These are phyloP conservation scores for Clarias pachynema DNA, from an alignment of 2,797 vertebrate genomes.

Conservation along the genomic window DNA sequence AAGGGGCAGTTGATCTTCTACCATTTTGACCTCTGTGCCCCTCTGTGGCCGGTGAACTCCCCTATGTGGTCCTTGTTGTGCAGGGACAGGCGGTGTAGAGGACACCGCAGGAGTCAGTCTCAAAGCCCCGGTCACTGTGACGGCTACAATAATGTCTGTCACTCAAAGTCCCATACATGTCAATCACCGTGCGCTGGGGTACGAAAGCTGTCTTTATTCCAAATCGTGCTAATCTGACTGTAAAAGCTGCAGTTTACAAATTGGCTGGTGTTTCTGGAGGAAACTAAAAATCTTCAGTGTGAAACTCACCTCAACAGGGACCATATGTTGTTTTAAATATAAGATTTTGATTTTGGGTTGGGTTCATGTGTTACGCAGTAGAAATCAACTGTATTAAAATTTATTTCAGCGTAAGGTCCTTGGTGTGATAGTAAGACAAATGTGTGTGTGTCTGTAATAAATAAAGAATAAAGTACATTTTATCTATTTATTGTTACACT, in stretches of 20 bases:
- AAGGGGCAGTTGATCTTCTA: constrained; percentile 60
- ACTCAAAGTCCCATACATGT: constrained; percentile 70
- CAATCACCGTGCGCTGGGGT: constrained; percentile 65
- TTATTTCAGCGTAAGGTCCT: not conserved
- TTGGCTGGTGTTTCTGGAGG: not conserved
- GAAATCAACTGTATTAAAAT: not conserved
- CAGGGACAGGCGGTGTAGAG: constrained; percentile 58
- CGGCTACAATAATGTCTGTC: constrained; percentile 68
- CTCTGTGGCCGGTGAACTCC: constrained; percentile 39
- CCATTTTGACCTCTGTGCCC: constrained; percentile 46
- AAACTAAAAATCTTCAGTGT: not conserved
- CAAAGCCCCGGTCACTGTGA: constrained; percentile 45
- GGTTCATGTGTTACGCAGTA: not conserved
- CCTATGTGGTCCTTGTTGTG: constrained; percentile 53
- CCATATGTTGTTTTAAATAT: not conserved
- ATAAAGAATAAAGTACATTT: not conserved
- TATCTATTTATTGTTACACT: not conserved
- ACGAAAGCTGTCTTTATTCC: constrained; percentile 32
- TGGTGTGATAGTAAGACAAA: not conserved
- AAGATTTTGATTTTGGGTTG: not conserved
- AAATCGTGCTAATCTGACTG: constrained; percentile 43
- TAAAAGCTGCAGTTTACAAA: constrained; percentile 43
- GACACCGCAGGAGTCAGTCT: constrained; percentile 62
- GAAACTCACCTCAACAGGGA: not conserved
- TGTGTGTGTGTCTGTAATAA: constrained; percentile 1